Evolutionary conservation across 2,797 vertebrate genomes (phyloP).

Genomic region (Eleutherodactylus coqui): DNA sequence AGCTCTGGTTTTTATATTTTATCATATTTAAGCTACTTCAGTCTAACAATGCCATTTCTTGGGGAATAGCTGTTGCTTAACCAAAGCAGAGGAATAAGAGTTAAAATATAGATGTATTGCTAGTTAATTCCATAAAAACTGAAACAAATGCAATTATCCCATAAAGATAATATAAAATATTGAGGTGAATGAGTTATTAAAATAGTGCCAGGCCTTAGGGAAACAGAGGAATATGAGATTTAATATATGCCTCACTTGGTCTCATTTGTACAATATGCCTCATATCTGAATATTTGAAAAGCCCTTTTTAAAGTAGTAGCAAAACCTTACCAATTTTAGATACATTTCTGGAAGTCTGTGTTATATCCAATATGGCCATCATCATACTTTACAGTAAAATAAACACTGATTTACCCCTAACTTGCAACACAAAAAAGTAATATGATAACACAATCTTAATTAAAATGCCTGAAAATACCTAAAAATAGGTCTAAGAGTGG

Average conservation of each 20-base stretch:
- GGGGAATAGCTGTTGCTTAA: background rate
- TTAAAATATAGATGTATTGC: background rate
- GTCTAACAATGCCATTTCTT: background rate
- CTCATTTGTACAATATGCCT: background rate
- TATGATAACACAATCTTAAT: too few species aligned
- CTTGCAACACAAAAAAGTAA: too few species aligned
- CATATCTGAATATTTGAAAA: background rate
- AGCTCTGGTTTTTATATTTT: constrained; percentile 21
- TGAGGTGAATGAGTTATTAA: constrained; percentile 13
- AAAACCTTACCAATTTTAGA: background rate
- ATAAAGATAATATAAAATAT: background rate
- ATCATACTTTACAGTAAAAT: too few species aligned
- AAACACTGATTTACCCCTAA: too few species aligned
- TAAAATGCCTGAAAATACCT: too few species aligned
- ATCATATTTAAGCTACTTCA: background rate
- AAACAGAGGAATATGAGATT: background rate
- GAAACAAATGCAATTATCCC: constrained; percentile 7
- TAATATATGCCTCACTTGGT: background rate
- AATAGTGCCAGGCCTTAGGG: background rate
- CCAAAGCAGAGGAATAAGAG: too few species aligned
- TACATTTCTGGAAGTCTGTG: too few species aligned
- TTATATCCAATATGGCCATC: too few species aligned
- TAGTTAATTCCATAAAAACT: background rate
- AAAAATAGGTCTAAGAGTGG: too few species aligned
- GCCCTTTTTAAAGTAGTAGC: background rate